Conservation (phyloP, 2,113 vertebrate genomes). For the Paradoxurus hermaphroditus region DNA sequence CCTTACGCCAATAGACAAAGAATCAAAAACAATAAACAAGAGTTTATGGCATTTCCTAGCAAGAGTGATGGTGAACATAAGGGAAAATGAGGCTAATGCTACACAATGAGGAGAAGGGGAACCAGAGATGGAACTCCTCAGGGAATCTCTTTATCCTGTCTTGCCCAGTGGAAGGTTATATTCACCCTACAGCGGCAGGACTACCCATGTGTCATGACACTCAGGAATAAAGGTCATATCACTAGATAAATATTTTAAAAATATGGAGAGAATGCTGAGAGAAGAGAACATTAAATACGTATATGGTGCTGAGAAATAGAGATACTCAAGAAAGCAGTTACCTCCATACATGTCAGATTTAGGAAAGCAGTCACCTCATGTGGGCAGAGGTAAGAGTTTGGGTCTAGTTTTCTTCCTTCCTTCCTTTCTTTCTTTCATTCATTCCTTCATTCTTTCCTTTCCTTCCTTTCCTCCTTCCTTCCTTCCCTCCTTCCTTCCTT, state of each 20-base stretch:
- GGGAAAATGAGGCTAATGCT: not conserved
- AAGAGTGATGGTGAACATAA: not conserved
- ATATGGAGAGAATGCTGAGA: not conserved
- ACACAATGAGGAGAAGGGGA: not conserved
- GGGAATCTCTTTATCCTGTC: too few relatives aligned
- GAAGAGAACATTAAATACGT: not conserved
- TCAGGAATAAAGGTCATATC: not conserved
- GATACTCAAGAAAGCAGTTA: not conserved
- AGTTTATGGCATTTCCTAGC: not conserved
- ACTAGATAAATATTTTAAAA: not conserved
- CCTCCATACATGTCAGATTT: not conserved
- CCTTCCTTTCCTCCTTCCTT: too few relatives aligned
- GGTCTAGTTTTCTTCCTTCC: too few relatives aligned
- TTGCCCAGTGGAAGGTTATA: not conserved
- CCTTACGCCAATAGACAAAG: not conserved
- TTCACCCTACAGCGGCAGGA: not conserved
- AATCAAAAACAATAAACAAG: not conserved
- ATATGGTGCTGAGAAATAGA: not conserved
- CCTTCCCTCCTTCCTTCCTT: too few relatives aligned
- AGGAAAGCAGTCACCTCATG: not conserved
- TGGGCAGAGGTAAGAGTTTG: not conserved
- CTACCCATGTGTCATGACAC: not conserved
- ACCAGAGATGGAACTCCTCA: not conserved
- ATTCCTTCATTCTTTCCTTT: fast-evolving
- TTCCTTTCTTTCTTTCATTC: too few relatives aligned